These are phyloP conservation scores for Xenentodon cancila DNA, from an alignment of 2,797 vertebrate species.

Conservation along the genomic window DNA sequence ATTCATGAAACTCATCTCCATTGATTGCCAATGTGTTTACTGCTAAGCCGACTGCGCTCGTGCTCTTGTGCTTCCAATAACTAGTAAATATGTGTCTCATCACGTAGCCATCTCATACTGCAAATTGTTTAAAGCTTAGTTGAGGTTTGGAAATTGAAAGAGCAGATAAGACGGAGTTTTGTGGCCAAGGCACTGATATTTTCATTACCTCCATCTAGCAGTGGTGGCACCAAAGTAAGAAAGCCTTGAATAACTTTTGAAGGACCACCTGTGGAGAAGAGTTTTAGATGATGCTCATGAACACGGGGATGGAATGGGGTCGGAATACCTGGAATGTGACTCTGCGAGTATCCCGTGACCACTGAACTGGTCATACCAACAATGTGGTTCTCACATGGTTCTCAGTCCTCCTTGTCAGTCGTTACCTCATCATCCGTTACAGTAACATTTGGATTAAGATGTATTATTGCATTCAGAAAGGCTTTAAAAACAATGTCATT, in stretches of 20 bases:
- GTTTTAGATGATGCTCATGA: no score
- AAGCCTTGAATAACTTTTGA: constrained; percentile 14
- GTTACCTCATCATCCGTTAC: no score
- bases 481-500: no score
- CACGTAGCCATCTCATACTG: constrained; percentile 29
- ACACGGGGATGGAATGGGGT: no score
- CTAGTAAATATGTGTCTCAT: constrained; percentile 49
- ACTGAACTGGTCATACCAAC: no score
- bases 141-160: constrained; percentile 29
- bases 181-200: no score
- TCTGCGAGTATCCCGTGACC: no score
- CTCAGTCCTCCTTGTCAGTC: no score
- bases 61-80: constrained; percentile 57
- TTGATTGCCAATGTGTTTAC: constrained; percentile 58
- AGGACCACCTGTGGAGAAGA: background rate
- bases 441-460: no score
- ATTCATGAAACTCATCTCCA: constrained; percentile 63
- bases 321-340: no score
- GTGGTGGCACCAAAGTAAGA: constrained; percentile 1
- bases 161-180: constrained; percentile 29
- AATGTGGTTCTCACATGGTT: no score
- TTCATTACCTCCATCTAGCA: constrained; percentile 4
- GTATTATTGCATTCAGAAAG: no score
- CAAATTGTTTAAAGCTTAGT: constrained; percentile 30
- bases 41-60: constrained; percentile 55